Conservation (phyloP, 2,888 invertebrate genomes). For the Mimumesa dahlbomi region DNA sequence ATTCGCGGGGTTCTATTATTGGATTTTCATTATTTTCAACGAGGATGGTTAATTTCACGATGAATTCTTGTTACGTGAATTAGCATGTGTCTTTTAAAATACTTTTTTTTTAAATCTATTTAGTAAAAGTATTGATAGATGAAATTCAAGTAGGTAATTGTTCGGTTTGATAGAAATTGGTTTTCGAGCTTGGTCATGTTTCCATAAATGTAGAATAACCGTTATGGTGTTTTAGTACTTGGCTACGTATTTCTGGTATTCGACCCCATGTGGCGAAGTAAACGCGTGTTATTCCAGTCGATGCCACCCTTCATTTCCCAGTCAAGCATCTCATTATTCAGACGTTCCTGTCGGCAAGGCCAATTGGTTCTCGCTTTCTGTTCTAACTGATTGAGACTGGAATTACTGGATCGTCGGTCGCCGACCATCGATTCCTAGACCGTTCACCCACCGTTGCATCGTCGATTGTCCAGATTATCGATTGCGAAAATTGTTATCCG, state of each 20-base stretch:
- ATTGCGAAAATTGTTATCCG: slow-evolving; percentile 7
- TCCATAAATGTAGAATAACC: no score
- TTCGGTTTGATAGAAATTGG: no score
- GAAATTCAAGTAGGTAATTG: no score
- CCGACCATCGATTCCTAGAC: slow-evolving; percentile 32
- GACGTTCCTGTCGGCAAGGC: background rate
- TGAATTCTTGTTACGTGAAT: no score
- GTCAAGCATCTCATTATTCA: slow-evolving; percentile 11
- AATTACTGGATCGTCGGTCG: slow-evolving; percentile 28
- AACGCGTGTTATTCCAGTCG: background rate
- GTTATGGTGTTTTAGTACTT: no score
- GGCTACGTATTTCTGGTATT: background rate
- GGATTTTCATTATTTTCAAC: no score
- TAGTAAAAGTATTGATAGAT: no score
- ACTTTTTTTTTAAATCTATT: no score
- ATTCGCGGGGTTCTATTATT: no score
- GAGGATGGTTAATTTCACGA: no score
- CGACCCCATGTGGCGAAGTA: background rate
- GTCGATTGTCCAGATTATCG: background rate
- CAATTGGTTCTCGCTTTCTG: slow-evolving; percentile 9
- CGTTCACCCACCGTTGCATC: slow-evolving; percentile 23
- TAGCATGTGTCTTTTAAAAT: no score
- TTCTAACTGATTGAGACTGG: slow-evolving; percentile 14
- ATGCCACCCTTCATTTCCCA: slow-evolving; percentile 12
- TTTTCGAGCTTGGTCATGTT: no score